Base-by-base conservation (phyloP, 1,140 invertebrate species). In the Magallana gigas region DNA sequence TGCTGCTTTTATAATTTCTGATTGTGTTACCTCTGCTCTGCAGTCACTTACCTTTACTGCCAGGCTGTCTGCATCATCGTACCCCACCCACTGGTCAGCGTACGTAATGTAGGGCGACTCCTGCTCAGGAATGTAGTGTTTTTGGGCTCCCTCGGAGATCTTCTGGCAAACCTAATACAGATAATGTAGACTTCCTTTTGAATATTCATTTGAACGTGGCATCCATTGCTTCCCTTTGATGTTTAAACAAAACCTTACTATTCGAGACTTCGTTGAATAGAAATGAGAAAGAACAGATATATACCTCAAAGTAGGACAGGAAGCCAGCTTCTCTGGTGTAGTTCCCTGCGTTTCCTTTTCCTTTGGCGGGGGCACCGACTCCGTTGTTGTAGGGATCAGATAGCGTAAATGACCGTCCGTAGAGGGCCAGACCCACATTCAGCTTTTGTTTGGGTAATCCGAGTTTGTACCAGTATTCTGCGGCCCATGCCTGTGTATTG, bases 371-470 rank as follows among this genome's bases (percentile, higher is more conserved):
- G 9, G 87, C 91, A 3, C 90, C 90, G 0, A 90, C 81, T 11
- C 57, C 81, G 16, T 84, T 36, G 14, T 89, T 80, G 56, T 87
- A 48, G 7, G 85, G 57, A 57, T 85, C 71, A 9, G 85, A 83
- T 60, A 93, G 82, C 9, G 90, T 91, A 82, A 93, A 93, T 16
- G 91, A 88, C 11, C 92, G 83, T 3, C 91, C 92, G 85, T 92
- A 93, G 18, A 90, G 62, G 0, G 98, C 97, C 97, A 99, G 98
- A 90, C 98, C 98, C 93, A 99, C 98, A 84, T 99, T 96, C 68
- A 99, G 95, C 94, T 99, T 99, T 90, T 98, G 97, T 93, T 98
- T 98, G 1, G 99, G 98, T 8, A 98, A 97, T 59, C 99, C 98
- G 90, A 90, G 86, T 18, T 64, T n/a, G 18, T 86, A 83, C 92